Conservation (phyloP, 2,113 vertebrate species). For the Diphyllodes magnificus region DNA sequence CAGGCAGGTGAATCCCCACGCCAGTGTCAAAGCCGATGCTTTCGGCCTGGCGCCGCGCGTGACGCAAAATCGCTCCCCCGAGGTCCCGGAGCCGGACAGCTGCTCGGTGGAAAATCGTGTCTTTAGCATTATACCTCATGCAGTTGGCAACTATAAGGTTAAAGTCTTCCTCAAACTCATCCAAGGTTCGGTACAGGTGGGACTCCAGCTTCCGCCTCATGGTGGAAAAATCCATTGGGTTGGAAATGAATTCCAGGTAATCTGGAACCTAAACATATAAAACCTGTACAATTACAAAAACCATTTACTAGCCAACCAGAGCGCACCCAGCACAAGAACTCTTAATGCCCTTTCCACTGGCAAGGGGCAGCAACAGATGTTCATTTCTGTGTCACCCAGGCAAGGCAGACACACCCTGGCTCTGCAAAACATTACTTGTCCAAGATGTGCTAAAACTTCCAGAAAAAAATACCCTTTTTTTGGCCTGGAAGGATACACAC, state of each 20-base stretch:
- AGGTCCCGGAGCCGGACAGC: constrained; percentile 89
- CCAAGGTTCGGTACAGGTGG: constrained; percentile 86
- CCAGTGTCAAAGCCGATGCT: constrained; percentile 88
- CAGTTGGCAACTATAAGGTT: constrained; percentile 98
- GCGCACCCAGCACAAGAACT: constrained; percentile 65
- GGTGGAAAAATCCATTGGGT: constrained; percentile 98
- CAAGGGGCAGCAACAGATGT: neutral
- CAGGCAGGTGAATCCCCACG: constrained; percentile 87
- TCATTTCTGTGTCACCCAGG: neutral
- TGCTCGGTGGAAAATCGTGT: constrained; percentile 94
- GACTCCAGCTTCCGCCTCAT: constrained; percentile 92
- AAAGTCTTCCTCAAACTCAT: constrained; percentile 94
- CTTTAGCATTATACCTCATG: constrained; percentile 95
- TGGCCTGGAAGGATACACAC: neutral
- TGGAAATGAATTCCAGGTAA: constrained; percentile 95
- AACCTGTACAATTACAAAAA: constrained; percentile 85
- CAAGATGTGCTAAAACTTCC: neutral
- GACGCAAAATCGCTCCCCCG: constrained; percentile 88
- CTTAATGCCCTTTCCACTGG: constrained; percentile 29
- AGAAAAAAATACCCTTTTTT: neutral
- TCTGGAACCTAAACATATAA: constrained; percentile 93
- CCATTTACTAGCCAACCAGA: constrained; percentile 79
- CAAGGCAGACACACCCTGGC: neutral
- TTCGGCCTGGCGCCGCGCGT: constrained; percentile 89
- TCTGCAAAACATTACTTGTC: neutral